A percentile compares a stretch with the other conserved stretches of the same genome.
Conservation (phyloP, 2,113 vertebrate genomes). For the Leuciscus idus region DNA sequence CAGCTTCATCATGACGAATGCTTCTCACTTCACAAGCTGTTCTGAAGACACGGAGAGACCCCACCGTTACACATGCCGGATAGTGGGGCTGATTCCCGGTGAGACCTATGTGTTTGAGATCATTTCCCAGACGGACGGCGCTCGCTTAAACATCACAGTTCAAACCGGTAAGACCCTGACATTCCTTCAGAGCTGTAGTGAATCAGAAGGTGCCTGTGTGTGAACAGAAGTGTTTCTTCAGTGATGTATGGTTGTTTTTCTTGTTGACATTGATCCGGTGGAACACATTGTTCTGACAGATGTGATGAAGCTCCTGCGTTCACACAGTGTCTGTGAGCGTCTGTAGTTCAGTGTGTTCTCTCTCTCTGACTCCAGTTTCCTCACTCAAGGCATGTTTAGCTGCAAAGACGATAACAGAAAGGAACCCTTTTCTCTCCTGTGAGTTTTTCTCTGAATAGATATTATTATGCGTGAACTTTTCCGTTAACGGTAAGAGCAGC, state of each 20-base stretch:
- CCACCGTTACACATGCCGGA: constrained; percentile 70
- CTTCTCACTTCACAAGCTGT: constrained; percentile 43
- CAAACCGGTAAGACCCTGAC: constrained; percentile 67
- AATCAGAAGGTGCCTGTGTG: background rate
- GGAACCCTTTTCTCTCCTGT: background rate
- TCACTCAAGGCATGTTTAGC: too few species aligned
- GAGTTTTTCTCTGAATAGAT: too few species aligned
- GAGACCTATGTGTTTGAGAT: constrained; percentile 78
- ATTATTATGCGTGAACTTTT: too few species aligned
- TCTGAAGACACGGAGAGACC: constrained; percentile 36
- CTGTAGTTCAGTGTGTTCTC: background rate
- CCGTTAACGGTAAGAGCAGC: too few species aligned
- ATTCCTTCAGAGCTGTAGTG: background rate
- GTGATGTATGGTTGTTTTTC: background rate
- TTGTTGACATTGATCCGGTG: background rate
- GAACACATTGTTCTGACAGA: constrained; percentile 12
- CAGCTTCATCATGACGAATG: constrained; percentile 74
- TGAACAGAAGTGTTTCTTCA: background rate
- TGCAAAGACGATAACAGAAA: background rate
- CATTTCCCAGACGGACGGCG: constrained; percentile 73
- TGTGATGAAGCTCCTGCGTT: background rate
- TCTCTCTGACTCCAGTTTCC: background rate
- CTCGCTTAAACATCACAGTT: constrained; percentile 80
- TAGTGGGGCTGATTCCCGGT: constrained; percentile 77
- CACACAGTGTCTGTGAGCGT: background rate